A percentile compares a stretch with the other conserved stretches of the same genome.
phyloP scores from a whole-genome alignment of 2,888 invertebrate genomes.

The Drosophila testacea region DNA sequence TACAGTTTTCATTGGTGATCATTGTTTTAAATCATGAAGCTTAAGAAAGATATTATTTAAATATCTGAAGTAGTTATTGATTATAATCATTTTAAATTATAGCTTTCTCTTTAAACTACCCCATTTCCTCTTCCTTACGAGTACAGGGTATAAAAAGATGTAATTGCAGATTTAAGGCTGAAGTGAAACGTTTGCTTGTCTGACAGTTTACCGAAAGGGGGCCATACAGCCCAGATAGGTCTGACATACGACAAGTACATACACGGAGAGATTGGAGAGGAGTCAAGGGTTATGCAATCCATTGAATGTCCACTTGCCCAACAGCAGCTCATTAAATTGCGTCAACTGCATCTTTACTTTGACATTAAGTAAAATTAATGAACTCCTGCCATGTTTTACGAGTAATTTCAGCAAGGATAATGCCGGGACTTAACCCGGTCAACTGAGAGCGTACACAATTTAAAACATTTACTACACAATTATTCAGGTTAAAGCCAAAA shows the following conservation, averaged over 20 bases:
- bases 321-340: slow-evolving; percentile 47
- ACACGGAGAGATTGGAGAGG: neutral
- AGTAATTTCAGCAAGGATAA: slow-evolving; percentile 2
- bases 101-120: neutral
- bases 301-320: slow-evolving; percentile 22
- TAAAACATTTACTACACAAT: slow-evolving; percentile 5
- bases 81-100: neutral
- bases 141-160: slow-evolving; percentile 35
- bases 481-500: slow-evolving; percentile 13
- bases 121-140: neutral
- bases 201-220: slow-evolving; percentile 39
- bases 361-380: slow-evolving; percentile 33
- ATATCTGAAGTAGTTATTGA: neutral
- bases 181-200: slow-evolving; percentile 53
- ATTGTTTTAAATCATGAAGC: neutral
- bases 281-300: slow-evolving; percentile 15
- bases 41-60: too few species aligned
- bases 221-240: slow-evolving; percentile 1
- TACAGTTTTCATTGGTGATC: neutral
- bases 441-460: neutral
- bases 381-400: slow-evolving; percentile 13
- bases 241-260: slow-evolving; percentile 1
- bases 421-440: neutral
- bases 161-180: slow-evolving; percentile 61
- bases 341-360: slow-evolving; percentile 29